A percentile compares a stretch with the other conserved stretches of the same genome.
phyloP scores from a whole-genome alignment of 2,797 vertebrate species.

The Falco berigora region DNA sequence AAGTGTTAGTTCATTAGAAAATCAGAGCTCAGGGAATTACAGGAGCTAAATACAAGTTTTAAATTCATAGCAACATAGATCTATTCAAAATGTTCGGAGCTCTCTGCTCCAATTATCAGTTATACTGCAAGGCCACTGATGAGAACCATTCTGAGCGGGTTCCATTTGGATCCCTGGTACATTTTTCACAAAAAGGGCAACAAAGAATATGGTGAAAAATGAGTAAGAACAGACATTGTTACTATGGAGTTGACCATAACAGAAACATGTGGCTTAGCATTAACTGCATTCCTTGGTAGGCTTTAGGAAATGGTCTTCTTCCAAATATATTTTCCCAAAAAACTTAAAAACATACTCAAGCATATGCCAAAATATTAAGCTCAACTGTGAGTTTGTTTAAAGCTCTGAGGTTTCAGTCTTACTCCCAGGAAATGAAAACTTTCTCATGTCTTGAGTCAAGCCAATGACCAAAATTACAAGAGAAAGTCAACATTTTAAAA shows the following conservation, averaged over 20 bases:
- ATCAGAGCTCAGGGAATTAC: slow-evolving; percentile 49
- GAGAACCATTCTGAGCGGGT: not conserved
- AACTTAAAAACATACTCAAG: not conserved
- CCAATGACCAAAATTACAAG: not conserved
- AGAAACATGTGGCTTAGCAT: not conserved
- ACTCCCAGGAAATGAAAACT: not conserved
- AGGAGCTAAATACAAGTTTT: slow-evolving; percentile 47
- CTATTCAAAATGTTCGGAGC: slow-evolving; percentile 36
- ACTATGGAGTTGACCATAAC: not conserved
- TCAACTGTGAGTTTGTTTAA: not conserved
- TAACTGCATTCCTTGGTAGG: not conserved
- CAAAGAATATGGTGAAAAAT: not conserved
- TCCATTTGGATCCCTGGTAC: not conserved
- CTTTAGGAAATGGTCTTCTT: not conserved
- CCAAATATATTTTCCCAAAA: not conserved
- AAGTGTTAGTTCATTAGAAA: slow-evolving; percentile 69
- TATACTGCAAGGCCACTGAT: not conserved
- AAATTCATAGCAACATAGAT: slow-evolving; percentile 37
- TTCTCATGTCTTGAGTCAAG: not conserved
- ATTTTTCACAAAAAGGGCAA: not conserved
- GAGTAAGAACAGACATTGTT: not conserved
- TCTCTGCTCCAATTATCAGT: not conserved
- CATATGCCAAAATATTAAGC: not conserved
- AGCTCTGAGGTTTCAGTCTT: not conserved
- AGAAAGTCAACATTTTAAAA: not conserved